Base-by-base conservation (phyloP, 2,113 vertebrate species). In the Chamaetylas fuelleborni region DNA sequence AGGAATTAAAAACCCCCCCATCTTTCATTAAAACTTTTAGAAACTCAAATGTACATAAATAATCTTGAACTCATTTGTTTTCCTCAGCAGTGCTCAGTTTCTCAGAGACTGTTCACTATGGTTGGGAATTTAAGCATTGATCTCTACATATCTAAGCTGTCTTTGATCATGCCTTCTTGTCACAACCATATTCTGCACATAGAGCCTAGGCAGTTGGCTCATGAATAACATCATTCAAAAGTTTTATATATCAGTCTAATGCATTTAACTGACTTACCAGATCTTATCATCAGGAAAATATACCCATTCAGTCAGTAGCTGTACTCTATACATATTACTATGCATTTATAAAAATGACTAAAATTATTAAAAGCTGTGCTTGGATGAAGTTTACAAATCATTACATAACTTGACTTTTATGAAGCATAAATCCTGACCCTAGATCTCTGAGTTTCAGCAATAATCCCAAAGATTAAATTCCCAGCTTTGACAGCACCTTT, bases 141-240 rank as follows among this genome's bases (percentile, higher is more conserved):
- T 94, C 79, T 90, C n/a, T n/a, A 91, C 24, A 53, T 66, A 92
- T 73, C 66, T 83, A 86, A 90, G 87, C 69, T 81, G 85, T 45
- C 74, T 96, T 96, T 95, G 87, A 96, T 94, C 67, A 71, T 51
- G 60, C 24, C 47, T 89, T 73, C 87, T 86, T 88, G 87, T 92
- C 88, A 86, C 81, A 66, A 72, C 54, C 29, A 25, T 24, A 82
- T 72, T 77, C 74, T 87, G 54, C 47, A 83, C 77, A 85, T 17
- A 62, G 38, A 85, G 42, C 11, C 11, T 14, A 77, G 42, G 24
- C 38, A 58, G 29, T 34, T 85, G 42, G 23, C n/a, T 95, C 71
- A 88, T 58, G 38, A 94, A 80, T 88, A 93, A 85, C 26, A 54
- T 38, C 0, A 47, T 48, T 86, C 6, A 34, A 18, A 83, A 82